These are phyloP conservation scores for Rhopalosiphum padi DNA, from an alignment of 1,140 invertebrate species.

Conservation along the genomic window DNA sequence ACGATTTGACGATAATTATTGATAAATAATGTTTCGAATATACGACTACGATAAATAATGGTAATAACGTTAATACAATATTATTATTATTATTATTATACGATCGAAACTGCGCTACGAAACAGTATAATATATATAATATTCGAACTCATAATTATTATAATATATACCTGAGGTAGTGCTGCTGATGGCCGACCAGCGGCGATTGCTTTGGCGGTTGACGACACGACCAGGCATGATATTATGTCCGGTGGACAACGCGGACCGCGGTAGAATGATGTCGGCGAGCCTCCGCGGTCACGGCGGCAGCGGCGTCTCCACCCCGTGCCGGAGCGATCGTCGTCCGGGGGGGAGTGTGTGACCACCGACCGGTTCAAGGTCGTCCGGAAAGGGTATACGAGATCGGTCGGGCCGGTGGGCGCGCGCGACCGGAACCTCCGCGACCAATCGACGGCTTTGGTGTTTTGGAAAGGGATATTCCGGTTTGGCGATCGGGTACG, in stretches of 20 bases:
- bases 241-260: slow-evolving; percentile 12
- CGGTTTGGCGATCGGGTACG: not conserved
- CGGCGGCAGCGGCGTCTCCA: not conserved
- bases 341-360: not conserved
- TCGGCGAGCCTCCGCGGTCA: not conserved
- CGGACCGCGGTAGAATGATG: slow-evolving; percentile 38
- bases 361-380: slow-evolving; percentile 16
- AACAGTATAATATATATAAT: not conserved
- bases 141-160: not conserved
- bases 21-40: not conserved
- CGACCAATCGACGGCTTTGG: not conserved
- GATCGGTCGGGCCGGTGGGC: not conserved
- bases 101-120: not conserved
- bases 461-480: not conserved
- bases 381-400: slow-evolving; percentile 9
- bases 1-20: not conserved
- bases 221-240: not conserved
- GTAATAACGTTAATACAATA: no score
- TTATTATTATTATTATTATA: not conserved
- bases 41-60: not conserved
- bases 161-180: slow-evolving; percentile 1
- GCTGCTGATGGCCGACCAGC: not conserved
- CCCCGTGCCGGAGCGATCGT: not conserved
- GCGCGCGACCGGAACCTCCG: not conserved
- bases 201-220: not conserved